Evolutionary conservation across 2,113 vertebrate species (phyloP), one percentile per base, ranked within the genome.

Genomic region (Notarius quadriscutis): DNA sequence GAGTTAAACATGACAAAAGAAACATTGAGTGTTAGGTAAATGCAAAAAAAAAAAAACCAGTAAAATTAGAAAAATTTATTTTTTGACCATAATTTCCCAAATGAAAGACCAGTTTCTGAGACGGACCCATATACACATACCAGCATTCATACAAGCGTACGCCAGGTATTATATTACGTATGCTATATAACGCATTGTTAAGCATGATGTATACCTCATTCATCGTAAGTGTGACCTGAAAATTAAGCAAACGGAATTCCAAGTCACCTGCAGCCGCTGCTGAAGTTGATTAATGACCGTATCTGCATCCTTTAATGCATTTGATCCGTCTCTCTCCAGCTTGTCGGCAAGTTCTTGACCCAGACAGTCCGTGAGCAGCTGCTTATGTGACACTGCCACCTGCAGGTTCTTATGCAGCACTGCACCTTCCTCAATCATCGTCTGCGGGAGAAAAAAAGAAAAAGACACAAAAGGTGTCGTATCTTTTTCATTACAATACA

Each of bases 321-420:
- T 92, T n/a, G 88, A 87, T 57, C 83, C 67, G 0, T 95, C 91
- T 63, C 75, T 92, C 83, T 93, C 87, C 88, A 96, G 91, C 83
- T 90, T 91, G 5, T 92, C 91, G 41, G 91, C 85, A 74, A 93
- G 65, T 1, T 89, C 93, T 0, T 89, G 81, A 17, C 87, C 92
- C 81, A 96, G 82, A 67, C 92, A 94, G 84, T 92, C 94, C 11
- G 14, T 87, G 12, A 95, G 91, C 84, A 95, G 93, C 62, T 91
- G 80, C 41, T 87, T 84, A 84, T 94, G 92, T 2, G 93, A 94
- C 30, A 95, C 92, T 0, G 87, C 93, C 84, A 93, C 93, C 83
- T 69, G 91, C 72, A 96, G 93, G 88, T 51, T 81, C 7, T 51
- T 25, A 34, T 83, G 81, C 50, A 94, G 78, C 84, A 65, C 89